Base-by-base conservation (phyloP, 2,113 vertebrate genomes). In the Rafetus swinhoei region DNA sequence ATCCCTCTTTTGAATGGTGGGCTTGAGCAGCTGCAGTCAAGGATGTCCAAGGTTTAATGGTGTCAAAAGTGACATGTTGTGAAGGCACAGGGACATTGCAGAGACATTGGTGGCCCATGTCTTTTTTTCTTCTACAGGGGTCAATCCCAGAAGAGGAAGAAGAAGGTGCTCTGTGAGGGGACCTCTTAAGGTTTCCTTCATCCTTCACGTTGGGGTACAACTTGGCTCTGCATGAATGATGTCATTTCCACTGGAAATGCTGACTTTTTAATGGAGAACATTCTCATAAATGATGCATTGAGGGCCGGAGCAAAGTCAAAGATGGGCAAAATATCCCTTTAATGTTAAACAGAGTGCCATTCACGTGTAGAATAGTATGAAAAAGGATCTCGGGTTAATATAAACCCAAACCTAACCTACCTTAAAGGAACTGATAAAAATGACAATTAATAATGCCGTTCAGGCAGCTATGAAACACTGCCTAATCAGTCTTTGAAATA, bases 1-100 rank as follows among this genome's bases (percentile, higher is more conserved):
- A 9, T 25, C 62, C 1, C 22, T 27, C 27, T 72, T 89, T 19
- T 27, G 27, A 24, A 15, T 25, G 39, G 65, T 54, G 39, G 9
- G 52, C 0, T 3, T 52, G 39, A 57, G 50, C 9, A 1, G 52
- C 13, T 27, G 22, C 55, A 8, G 9, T n/a, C 5, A 1, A 18
- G 18, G 69, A 6, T 2, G 8, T 22, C 65, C 25, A 11, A 50
- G 22, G 39, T 14, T 0, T 0, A n/a, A 2, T 4, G 11, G 6
- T 7, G 81, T 7, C 39, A 69, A 74, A 45, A 45, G 45, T 7
- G 6, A 45, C 45, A 45, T 45, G 50, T 76, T 72, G 74, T 45
- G 24, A 22, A 50, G 39, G 74, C 39, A 19, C 87, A 69, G 55
- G 22, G 8, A 50, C 88, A 10, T 60, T 27, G n/a, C 24, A 81